Percentiles rank a stretch among this genome's conserved stretches.
Conservation (phyloP, 2,113 vertebrate genomes). For the Mesocricetus auratus region DNA sequence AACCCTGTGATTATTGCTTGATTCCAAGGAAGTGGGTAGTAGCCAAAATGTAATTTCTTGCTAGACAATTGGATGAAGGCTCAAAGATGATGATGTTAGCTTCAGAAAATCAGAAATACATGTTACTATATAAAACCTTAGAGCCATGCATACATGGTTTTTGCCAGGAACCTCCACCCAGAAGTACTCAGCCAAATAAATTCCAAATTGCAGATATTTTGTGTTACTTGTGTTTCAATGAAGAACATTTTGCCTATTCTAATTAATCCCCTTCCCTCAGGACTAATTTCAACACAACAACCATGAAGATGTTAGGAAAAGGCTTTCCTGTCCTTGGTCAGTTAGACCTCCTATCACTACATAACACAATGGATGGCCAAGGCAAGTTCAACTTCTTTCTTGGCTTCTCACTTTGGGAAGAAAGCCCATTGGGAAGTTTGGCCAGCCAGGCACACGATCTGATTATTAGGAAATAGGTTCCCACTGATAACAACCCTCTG, state of each 20-base stretch:
- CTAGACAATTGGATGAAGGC: neutral
- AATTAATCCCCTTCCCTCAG: neutral
- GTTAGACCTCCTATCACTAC: constrained; percentile 23
- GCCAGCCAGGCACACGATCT: constrained; percentile 10
- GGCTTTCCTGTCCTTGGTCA: neutral
- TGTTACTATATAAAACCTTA: neutral
- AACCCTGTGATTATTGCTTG: neutral
- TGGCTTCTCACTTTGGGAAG: constrained; percentile 55
- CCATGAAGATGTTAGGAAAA: constrained; percentile 11
- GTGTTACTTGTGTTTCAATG: neutral
- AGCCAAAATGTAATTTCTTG: constrained; percentile 1
- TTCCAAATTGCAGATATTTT: neutral
- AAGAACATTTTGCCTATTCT: constrained; percentile 44
- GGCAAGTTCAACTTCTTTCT: constrained; percentile 41
- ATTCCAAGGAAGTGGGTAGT: neutral
- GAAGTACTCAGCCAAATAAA: constrained; percentile 9
- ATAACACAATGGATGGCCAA: neutral
- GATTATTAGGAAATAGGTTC: neutral
- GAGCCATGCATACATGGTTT: neutral
- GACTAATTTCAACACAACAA: constrained; percentile 57
- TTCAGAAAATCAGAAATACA: neutral
- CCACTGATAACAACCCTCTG: neutral
- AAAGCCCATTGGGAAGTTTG: constrained; percentile 33
- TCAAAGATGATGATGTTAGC: neutral
- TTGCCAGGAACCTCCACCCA: neutral